Conservation (phyloP, 2,797 vertebrate species). For the Enteromius treurensis region DNA sequence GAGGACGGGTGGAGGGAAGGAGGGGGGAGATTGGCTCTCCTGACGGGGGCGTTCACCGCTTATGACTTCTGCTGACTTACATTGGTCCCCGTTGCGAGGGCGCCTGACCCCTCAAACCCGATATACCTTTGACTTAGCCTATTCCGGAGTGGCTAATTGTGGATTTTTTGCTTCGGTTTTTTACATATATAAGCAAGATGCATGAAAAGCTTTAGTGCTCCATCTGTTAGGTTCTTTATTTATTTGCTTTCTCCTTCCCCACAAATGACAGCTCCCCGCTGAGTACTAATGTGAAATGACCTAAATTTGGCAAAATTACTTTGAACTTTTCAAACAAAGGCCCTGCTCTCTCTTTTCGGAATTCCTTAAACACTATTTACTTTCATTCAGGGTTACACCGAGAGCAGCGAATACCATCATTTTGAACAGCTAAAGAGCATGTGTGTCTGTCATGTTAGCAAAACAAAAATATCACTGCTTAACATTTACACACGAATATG, state of each 20-base stretch:
- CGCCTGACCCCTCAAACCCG: conserved; percentile 69
- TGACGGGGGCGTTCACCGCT: conserved; percentile 66
- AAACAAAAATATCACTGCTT: conserved; percentile 47
- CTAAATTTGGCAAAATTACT: conserved; percentile 74
- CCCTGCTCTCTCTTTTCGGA: conserved; percentile 56
- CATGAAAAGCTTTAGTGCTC: conserved; percentile 49
- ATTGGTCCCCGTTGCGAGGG: conserved; percentile 65
- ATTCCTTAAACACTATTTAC: conserved; percentile 68
- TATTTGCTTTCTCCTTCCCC: conserved; percentile 62
- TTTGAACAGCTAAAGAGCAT: conserved; percentile 57
- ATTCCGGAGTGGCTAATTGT: conserved; percentile 73
- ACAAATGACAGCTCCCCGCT: conserved; percentile 66
- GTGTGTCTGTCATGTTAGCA: conserved; percentile 57
- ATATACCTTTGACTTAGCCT: conserved; percentile 56
- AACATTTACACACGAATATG: conserved; percentile 52
- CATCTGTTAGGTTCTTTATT: conserved; percentile 58
- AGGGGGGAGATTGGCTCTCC: conserved; percentile 54
- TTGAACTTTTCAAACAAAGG: conserved; percentile 74
- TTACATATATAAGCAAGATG: conserved; percentile 51
- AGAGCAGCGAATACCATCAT: conserved; percentile 51
- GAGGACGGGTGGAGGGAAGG: conserved; percentile 45
- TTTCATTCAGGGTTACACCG: conserved; percentile 66
- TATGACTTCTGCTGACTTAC: conserved; percentile 70
- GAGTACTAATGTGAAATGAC: conserved; percentile 71
- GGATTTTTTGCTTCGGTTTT: conserved; percentile 66